Evolutionary conservation across 2,797 vertebrate species (phyloP).

Genomic region (Bryconaethiops microstoma): DNA sequence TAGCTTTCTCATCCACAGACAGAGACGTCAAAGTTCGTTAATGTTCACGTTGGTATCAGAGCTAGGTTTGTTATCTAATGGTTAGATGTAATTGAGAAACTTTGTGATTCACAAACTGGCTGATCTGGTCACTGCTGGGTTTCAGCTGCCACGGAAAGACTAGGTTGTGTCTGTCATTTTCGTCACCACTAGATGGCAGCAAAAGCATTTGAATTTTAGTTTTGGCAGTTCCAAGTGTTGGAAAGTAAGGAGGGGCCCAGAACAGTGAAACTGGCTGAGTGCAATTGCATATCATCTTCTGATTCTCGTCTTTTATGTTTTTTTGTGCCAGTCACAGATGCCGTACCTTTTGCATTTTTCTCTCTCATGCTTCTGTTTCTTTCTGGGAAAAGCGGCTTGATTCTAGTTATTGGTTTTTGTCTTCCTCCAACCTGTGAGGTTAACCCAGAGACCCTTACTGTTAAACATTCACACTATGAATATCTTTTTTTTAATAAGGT

Average conservation of each 20-base stretch:
- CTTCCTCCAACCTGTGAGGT: conserved; percentile 7
- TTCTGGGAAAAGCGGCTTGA: neutral
- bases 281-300: conserved; percentile 4
- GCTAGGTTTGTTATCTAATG: conserved; percentile 23
- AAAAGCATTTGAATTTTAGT: conserved; percentile 16
- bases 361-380: conserved; percentile 7
- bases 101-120: conserved; percentile 10
- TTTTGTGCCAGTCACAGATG: neutral
- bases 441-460: neutral
- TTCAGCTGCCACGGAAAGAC: neutral
- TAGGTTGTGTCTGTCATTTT: conserved; percentile 13
- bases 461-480: neutral
- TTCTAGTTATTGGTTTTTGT: neutral
- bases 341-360: neutral
- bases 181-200: conserved; percentile 55
- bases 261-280: conserved; percentile 7
- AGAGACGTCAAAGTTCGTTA: conserved; percentile 49
- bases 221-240: neutral
- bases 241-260: conserved; percentile 46
- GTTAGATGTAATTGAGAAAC: conserved; percentile 35
- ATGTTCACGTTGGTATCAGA: conserved; percentile 33
- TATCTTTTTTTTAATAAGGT: too few species aligned
- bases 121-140: neutral
- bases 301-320: neutral
- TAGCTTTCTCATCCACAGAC: conserved; percentile 47